A percentile compares a stretch with the other conserved stretches of the same genome.
Conservation (phyloP, 2,797 vertebrate species). For the Dermochelys coriacea region DNA sequence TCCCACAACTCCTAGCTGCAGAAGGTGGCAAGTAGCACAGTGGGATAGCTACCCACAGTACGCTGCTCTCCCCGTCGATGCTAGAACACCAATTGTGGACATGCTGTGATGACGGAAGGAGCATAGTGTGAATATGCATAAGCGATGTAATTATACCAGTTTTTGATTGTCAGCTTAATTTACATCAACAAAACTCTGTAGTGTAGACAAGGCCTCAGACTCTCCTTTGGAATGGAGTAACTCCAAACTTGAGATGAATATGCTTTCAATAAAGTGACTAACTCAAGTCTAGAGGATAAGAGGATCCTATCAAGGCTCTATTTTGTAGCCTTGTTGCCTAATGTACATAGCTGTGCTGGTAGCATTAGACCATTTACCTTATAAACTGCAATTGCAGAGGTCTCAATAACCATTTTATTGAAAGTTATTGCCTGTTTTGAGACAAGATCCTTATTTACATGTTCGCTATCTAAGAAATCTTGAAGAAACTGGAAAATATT, state of each 20-base stretch:
- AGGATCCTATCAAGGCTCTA: not conserved
- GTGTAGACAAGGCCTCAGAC: not conserved
- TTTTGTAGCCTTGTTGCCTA: rapidly evolving
- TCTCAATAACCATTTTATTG: rapidly evolving
- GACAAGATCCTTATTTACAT: not conserved
- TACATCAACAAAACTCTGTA: too few species aligned
- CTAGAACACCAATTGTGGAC: too few species aligned
- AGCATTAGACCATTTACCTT: not conserved
- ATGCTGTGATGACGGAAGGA: too few species aligned
- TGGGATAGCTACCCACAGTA: too few species aligned
- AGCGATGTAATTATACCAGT: too few species aligned
- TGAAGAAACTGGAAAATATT: not conserved
- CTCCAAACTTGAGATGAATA: not conserved
- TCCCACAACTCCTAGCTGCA: too few species aligned
- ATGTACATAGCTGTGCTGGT: not conserved
- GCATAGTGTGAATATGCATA: too few species aligned
- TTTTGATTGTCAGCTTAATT: too few species aligned
- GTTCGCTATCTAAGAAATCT: constrained; percentile 1
- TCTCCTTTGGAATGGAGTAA: not conserved
- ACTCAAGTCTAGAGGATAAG: not conserved
- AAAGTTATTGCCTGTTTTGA: not conserved
- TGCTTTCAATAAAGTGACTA: not conserved
- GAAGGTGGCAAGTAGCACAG: too few species aligned
- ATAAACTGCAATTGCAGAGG: rapidly evolving
- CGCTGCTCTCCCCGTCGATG: too few species aligned